phyloP scores from a whole-genome alignment of 2,113 vertebrate genomes.

The Nesogale talazaci region DNA sequence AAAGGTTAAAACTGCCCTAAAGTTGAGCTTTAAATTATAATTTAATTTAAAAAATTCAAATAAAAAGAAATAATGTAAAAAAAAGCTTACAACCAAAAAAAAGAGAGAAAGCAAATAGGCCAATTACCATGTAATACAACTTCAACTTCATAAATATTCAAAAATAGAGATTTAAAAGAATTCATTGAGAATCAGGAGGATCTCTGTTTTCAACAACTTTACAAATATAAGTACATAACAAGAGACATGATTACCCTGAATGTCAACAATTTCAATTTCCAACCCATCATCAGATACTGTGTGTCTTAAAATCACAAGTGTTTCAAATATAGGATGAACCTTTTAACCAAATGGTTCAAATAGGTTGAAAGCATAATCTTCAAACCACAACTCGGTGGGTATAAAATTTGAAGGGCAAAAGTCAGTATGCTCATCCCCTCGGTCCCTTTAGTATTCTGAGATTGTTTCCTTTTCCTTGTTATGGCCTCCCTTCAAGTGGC shows the following conservation, averaged over 20 bases:
- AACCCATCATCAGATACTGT: background rate
- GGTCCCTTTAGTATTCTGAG: background rate
- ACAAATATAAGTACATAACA: background rate
- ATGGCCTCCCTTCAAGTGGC: background rate
- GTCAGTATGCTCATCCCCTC: background rate
- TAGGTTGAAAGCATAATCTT: background rate
- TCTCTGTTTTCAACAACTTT: background rate
- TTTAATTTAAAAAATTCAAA: constrained; percentile 37
- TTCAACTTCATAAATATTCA: constrained; percentile 36
- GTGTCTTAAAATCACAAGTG: background rate
- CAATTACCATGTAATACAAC: constrained; percentile 22
- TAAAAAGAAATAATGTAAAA: constrained; percentile 28
- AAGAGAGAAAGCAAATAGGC: constrained; percentile 38
- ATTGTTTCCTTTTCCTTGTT: background rate
- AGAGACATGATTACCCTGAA: background rate
- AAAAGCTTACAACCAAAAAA: constrained; percentile 26
- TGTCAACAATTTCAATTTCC: background rate
- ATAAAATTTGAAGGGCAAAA: background rate
- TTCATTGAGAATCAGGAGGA: background rate
- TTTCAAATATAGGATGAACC: background rate
- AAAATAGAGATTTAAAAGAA: background rate
- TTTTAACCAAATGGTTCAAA: constrained; percentile 19
- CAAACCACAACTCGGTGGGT: background rate
- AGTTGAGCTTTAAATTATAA: constrained; percentile 47
- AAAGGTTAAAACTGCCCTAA: constrained; percentile 44